phyloP scores from a whole-genome alignment of 2,113 vertebrate genomes.

The Jacana jacana region DNA sequence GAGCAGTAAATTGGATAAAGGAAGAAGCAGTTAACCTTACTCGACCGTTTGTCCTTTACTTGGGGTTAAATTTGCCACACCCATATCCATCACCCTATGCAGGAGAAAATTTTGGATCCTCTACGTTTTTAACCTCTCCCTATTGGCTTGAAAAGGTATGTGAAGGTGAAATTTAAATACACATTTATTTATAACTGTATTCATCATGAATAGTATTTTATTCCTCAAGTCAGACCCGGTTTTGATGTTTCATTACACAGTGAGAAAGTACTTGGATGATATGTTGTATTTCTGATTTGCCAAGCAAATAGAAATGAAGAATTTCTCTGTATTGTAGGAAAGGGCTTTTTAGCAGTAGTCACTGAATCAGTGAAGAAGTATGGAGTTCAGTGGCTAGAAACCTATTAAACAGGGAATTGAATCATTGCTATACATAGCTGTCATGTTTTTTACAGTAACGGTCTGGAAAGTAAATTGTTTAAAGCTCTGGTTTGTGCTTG shows the following conservation, averaged over 20 bases:
- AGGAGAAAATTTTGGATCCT: slow-evolving; percentile 88
- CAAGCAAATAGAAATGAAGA: neutral
- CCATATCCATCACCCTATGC: slow-evolving; percentile 87
- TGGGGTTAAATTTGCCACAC: slow-evolving; percentile 95
- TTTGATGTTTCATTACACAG: neutral
- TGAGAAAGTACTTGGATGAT: neutral
- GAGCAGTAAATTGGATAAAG: slow-evolving; percentile 83
- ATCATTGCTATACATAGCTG: neutral
- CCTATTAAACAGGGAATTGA: neutral
- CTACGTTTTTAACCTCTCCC: slow-evolving; percentile 91
- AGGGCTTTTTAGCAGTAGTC: neutral
- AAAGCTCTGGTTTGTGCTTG: neutral
- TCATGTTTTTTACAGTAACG: neutral
- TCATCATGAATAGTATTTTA: neutral
- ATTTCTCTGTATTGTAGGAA: neutral
- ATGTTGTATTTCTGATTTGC: neutral
- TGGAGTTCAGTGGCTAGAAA: neutral
- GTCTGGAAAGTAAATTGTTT: neutral
- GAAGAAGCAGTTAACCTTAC: slow-evolving; percentile 71
- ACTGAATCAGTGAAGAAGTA: neutral
- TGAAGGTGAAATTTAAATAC: neutral
- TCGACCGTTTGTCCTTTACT: slow-evolving; percentile 88
- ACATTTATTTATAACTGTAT: neutral
- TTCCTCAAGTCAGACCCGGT: neutral
- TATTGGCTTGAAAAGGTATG: slow-evolving; percentile 92